Base-by-base conservation (phyloP, 2,113 vertebrate genomes). In the Neomonachus schauinslandi region DNA sequence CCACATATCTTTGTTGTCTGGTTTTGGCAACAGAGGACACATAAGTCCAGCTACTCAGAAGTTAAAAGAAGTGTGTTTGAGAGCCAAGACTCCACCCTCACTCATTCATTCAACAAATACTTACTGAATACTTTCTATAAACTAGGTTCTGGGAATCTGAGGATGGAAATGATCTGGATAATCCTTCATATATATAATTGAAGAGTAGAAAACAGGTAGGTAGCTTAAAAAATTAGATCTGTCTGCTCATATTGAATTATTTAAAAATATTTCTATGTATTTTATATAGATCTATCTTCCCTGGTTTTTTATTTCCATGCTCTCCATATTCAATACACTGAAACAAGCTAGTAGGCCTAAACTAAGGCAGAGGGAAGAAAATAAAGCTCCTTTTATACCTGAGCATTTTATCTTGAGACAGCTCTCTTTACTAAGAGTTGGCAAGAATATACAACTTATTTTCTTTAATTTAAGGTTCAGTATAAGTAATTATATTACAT, bases 181-280 rank as follows among this genome's bases (percentile, higher is more conserved):
- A 33, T 71, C 5, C 36, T 71, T 92, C 24, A 61, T 61, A 61
- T 42, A 57, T 0, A 22, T 82, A 91, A 71, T 9, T 82, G 33
- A 82, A 93, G 81, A 91, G 55, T 81, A 89, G 33, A 79, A 90
- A 92, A 69, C 3, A 46, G 26, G 22, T 28, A 76, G 39, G 12
- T 93, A 28, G 26, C 11, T 85, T 94, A 90, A 95, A 67, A 85
- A 67, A 59, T 88, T 87, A 80, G n/a, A 61, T 81, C 57, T 84
- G 14, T 89, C 4, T 80, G 42, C 21, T 89, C 36, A 49, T 51
- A 69, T 7, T 61, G 18, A 87, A 61, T 87, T 94, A 65, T 86
- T 95, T 80, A 51, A 69, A 90, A 89, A 33, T 89, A 84, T 93
- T 49, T 33, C 5, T 77, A 5, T 53, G 9, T n/a, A 57, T 83